phyloP scores from a whole-genome alignment of 2,797 vertebrate genomes.

The Malacoctenus gilli region DNA sequence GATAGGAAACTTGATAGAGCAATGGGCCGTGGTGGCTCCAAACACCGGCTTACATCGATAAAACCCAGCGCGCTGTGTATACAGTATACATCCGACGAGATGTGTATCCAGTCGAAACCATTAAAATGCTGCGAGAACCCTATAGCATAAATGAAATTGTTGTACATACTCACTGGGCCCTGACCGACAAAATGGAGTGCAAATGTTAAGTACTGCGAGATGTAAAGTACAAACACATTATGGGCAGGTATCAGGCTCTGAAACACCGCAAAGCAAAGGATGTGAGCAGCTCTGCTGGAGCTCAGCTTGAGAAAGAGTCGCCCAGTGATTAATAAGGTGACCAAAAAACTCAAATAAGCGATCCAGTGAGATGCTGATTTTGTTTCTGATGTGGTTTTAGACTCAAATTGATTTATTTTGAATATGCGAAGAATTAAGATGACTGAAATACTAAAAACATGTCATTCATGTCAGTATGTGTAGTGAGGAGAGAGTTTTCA shows the following conservation, averaged over 20 bases:
- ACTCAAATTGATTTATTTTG: no score
- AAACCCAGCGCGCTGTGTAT: slow-evolving; percentile 72
- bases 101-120: slow-evolving; percentile 80
- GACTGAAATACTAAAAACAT: no score
- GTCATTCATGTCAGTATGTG: no score
- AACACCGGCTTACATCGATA: slow-evolving; percentile 80
- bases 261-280: slow-evolving; percentile 71
- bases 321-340: slow-evolving; percentile 45
- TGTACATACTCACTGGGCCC: slow-evolving; percentile 83
- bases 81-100: slow-evolving; percentile 73
- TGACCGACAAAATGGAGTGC: slow-evolving; percentile 87
- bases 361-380: no score
- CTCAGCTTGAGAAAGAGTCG: slow-evolving; percentile 25
- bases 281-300: slow-evolving; percentile 40
- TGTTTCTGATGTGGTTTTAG: no score
- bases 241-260: slow-evolving; percentile 81
- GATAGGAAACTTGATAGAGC: slow-evolving; percentile 76
- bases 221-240: slow-evolving; percentile 84
- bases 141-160: slow-evolving; percentile 85
- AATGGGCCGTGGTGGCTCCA: slow-evolving; percentile 72
- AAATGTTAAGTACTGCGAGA: slow-evolving; percentile 86
- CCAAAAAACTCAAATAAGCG: slow-evolving; percentile 10
- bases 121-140: slow-evolving; percentile 81
- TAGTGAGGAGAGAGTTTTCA: no score
- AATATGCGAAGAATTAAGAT: no score